phyloP scores from a whole-genome alignment of 2,888 invertebrate genomes.

The Osmoderma eremita region DNA sequence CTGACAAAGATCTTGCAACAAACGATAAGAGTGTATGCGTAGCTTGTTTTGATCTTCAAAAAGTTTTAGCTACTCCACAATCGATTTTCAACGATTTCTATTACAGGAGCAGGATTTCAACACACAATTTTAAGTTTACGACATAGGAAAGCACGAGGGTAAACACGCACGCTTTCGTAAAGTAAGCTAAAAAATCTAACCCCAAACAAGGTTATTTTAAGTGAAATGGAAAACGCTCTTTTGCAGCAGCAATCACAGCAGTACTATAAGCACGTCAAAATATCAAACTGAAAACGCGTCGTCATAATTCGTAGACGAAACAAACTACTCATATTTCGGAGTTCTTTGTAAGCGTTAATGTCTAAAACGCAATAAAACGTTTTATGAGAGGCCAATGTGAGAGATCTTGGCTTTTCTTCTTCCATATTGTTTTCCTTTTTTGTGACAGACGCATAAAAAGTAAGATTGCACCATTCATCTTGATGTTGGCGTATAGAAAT shows the following conservation, averaged over 20 bases:
- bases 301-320: neutral
- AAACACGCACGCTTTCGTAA: no score
- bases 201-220: no score
- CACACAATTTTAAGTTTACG: no score
- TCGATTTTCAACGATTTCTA: no score
- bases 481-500: neutral
- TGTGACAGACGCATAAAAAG: slow-evolving; percentile 2
- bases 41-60: no score
- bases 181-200: no score
- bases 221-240: neutral
- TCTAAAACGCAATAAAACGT: neutral
- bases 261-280: no score
- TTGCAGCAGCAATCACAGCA: neutral
- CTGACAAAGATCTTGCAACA: no score
- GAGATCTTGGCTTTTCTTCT: slow-evolving; percentile 1
- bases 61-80: no score
- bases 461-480: slow-evolving; percentile 1
- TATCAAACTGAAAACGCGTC: neutral
- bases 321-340: neutral
- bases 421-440: neutral
- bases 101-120: no score
- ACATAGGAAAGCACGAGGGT: no score
- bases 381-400: neutral
- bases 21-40: no score
- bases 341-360: neutral